Evolutionary conservation across 2,888 invertebrate species (phyloP).

Genomic region (Tuberolachnus salignus): DNA sequence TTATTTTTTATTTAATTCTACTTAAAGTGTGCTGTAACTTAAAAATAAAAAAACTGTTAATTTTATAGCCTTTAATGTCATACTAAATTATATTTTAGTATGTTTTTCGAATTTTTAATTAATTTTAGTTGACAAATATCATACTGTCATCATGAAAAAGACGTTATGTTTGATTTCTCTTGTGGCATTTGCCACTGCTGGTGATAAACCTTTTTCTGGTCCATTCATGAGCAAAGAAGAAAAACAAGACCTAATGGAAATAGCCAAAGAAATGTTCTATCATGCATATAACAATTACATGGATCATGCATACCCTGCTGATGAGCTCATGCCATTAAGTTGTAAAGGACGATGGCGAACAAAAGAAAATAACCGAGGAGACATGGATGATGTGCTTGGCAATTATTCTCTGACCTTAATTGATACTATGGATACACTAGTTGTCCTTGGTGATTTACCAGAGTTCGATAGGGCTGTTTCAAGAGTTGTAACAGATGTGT

Average conservation of each 20-base stretch:
- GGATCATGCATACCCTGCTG: conserved; percentile 97
- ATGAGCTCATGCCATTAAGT: conserved; percentile 96
- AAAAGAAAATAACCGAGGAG: conserved; percentile 87
- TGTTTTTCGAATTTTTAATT: conserved; percentile 16
- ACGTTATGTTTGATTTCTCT: conserved; percentile 10
- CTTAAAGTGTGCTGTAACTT: background rate
- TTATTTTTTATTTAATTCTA: background rate
- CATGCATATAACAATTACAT: conserved; percentile 96
- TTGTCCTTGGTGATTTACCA: conserved; percentile 86
- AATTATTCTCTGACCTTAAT: conserved; percentile 96
- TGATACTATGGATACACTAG: conserved; percentile 91
- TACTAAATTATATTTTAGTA: conserved; percentile 21
- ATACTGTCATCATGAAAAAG: conserved; percentile 25
- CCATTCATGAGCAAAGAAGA: conserved; percentile 53
- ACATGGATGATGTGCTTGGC: conserved; percentile 95
- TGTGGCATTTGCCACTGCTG: conserved; percentile 35
- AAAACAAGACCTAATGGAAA: conserved; percentile 65
- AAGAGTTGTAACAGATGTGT: conserved; percentile 83
- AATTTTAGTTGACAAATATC: conserved; percentile 42
- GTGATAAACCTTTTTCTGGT: conserved; percentile 43
- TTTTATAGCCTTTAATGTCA: background rate
- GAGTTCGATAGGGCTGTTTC: conserved; percentile 93
- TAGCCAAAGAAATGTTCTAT: conserved; percentile 93
- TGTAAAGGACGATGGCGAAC: conserved; percentile 92
- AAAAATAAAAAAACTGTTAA: background rate